Conservation (phyloP, 2,113 vertebrate genomes). For the Pachycephala philippinensis region DNA sequence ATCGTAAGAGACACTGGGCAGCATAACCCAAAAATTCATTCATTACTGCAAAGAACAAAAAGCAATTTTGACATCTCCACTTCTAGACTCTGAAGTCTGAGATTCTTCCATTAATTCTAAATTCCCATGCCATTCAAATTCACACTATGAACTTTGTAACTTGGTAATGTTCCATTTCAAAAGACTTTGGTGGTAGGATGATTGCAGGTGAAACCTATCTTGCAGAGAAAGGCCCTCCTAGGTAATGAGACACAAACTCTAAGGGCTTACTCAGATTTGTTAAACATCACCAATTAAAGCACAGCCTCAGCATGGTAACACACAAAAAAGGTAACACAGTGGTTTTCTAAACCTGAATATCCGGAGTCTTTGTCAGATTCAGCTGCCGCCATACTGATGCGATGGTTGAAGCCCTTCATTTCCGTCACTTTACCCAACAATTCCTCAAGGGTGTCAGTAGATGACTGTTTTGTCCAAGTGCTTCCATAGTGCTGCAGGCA, state of each 20-base stretch:
- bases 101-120: neutral
- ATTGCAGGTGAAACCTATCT: neutral
- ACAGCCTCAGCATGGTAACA: neutral
- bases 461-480: conserved; percentile 9
- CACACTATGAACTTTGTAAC: neutral
- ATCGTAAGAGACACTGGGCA: fast-evolving
- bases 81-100: neutral
- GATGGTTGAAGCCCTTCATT: conserved; percentile 50
- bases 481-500: neutral
- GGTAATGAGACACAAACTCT: neutral
- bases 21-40: neutral
- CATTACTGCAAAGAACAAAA: neutral
- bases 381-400: conserved; percentile 10
- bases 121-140: neutral
- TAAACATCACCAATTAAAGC: neutral
- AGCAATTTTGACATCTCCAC: neutral
- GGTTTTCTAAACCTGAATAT: conserved; percentile 81
- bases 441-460: conserved; percentile 19
- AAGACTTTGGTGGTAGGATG: neutral
- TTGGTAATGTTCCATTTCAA: neutral
- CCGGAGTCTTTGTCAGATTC: conserved; percentile 87
- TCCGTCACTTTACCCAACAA: conserved; percentile 28
- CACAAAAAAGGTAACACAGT: neutral
- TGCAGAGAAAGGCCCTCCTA: neutral
- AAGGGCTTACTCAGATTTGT: neutral